Conservation (phyloP, 2,888 invertebrate species). For the Limnephilus marmoratus region DNA sequence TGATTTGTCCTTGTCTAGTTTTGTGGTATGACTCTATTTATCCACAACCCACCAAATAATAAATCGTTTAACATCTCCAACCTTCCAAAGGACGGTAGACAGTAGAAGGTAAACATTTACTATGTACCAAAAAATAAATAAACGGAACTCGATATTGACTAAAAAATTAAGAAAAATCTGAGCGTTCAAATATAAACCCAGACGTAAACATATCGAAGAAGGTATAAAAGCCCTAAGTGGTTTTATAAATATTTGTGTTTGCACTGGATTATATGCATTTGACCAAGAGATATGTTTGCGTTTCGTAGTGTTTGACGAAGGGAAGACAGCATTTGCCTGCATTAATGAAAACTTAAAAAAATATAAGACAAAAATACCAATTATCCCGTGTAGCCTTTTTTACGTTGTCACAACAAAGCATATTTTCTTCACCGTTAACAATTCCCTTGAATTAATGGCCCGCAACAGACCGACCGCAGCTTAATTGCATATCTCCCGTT, state of each 20-base stretch:
- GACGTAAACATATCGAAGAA: background rate
- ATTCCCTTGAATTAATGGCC: background rate
- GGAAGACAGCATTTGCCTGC: background rate
- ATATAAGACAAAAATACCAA: background rate
- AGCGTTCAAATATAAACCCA: background rate
- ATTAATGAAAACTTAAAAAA: background rate
- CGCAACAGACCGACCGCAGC: background rate
- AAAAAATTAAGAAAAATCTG: background rate
- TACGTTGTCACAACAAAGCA: background rate
- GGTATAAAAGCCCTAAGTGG: background rate
- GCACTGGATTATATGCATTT: background rate
- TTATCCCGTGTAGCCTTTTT: background rate
- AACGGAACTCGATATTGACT: background rate
- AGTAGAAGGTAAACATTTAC: background rate
- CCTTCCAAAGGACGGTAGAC: background rate
- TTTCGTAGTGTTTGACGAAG: background rate
- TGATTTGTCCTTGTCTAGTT: conserved; percentile 59
- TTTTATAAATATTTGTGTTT: background rate
- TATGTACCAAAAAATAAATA: background rate
- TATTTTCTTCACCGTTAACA: background rate
- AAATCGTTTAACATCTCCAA: background rate
- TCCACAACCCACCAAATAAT: conserved; percentile 9
- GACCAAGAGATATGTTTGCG: background rate
- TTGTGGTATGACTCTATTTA: background rate
- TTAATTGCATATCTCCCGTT: conserved; percentile 3